phyloP scores from a whole-genome alignment of 2,888 invertebrate species.

The Ethmia dodecea region DNA sequence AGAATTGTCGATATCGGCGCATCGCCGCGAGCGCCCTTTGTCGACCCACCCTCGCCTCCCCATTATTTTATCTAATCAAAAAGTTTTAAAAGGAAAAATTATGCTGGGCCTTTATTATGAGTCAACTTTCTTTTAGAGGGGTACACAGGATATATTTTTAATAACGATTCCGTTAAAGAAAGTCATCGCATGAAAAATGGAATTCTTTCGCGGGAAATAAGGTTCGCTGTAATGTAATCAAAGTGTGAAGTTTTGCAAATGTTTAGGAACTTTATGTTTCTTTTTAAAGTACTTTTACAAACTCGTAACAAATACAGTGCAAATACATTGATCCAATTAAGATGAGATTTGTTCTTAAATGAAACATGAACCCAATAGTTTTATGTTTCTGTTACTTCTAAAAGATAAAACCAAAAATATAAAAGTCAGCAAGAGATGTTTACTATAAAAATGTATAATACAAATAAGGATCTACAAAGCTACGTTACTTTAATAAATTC shows the following conservation, averaged over 20 bases:
- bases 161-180: slow-evolving; percentile 68
- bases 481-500: too few relatives aligned
- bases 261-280: slow-evolving; percentile 21
- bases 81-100: slow-evolving; percentile 79
- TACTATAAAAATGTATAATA: too few relatives aligned
- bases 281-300: slow-evolving; percentile 4
- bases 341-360: too few relatives aligned
- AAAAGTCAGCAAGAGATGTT: too few relatives aligned
- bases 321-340: too few relatives aligned
- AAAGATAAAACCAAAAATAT: too few relatives aligned
- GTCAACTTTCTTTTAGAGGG: slow-evolving; percentile 73
- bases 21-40: slow-evolving; percentile 54
- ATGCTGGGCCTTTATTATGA: slow-evolving; percentile 76
- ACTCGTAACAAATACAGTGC: too few relatives aligned
- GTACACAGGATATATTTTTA: slow-evolving; percentile 72
- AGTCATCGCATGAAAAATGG: slow-evolving; percentile 42
- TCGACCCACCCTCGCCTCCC: slow-evolving; percentile 58
- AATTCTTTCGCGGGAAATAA: slow-evolving; percentile 36
- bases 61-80: slow-evolving; percentile 79
- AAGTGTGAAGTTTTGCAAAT: slow-evolving; percentile 37
- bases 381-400: too few relatives aligned
- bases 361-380: too few relatives aligned
- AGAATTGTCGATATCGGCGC: slow-evolving; percentile 69
- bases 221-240: slow-evolving; percentile 40
- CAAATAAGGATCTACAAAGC: too few relatives aligned